Base-by-base conservation (phyloP, 2,113 vertebrate species). In the Prolemur simus region DNA sequence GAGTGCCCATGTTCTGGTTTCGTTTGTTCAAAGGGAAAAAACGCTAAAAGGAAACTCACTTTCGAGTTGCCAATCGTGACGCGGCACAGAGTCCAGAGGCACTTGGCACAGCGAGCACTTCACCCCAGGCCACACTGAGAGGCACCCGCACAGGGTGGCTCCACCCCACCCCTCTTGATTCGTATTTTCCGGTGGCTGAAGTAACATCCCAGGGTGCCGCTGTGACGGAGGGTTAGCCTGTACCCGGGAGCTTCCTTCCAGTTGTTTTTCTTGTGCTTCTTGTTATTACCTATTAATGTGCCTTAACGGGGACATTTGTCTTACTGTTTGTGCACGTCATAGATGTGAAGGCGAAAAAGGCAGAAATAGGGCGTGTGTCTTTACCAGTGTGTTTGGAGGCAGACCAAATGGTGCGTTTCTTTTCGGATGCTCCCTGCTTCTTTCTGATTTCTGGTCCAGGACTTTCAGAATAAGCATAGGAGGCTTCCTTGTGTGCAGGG, bases 1-100 rank as follows among this genome's bases (percentile, higher is more conserved):
- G 96, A 95, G 97, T 97, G 97, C 96, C 93, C 89, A 69, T 84
- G 6, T 3, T 91, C 69, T 93, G 93, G 86, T 71, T 94, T 98
- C 8, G 49, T 96, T 98, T 96, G 18, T 89, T 68, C 69, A 64
- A 89, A 96, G 54, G 87, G 66, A 63, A 71, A 71, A 85, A 77
- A 69, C 25, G 18, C 12, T 3, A 5, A 88, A 84, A 84, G 73
- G 80, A 96, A 56, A 77, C 12, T 73, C 69, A 23, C 88, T 96
- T 96, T 97, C 17, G 56, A 71, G 54, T 8, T 69, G 25, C 91
- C 96, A 95, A 56, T 69, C 77, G 91, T 47, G 54, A 73, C 69
- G 77, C 97, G 21, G n/a, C 37, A 14, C 10, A 4, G 1, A 88
- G 27, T 94, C 89, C 80, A 83, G 47, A 60, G 81, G 78, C 88